Conservation (phyloP, 64 coral and sea anemone genomes). For the Actinia equina region DNA sequence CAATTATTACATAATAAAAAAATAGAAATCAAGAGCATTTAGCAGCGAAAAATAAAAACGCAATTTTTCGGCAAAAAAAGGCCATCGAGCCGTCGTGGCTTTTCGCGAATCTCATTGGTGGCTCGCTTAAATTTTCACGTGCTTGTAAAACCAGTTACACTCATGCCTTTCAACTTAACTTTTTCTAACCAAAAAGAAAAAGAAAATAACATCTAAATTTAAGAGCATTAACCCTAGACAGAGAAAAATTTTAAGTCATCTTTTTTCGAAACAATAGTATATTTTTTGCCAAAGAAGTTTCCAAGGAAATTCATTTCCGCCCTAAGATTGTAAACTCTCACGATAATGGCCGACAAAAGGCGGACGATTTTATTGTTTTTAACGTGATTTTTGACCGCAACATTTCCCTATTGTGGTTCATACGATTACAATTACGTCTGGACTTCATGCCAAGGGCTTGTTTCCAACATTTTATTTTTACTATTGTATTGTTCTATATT, state of each 20-base stretch:
- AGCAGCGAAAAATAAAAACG: no score
- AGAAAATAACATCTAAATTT: no score
- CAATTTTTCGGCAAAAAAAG: neutral
- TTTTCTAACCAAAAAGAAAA: no score
- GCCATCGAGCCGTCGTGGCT: neutral
- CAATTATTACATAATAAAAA: no score
- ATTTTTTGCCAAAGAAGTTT: no score
- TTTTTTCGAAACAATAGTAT: no score
- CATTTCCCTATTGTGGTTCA: neutral
- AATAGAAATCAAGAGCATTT: no score
- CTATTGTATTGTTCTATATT: constrained; percentile 1
- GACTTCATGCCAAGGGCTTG: neutral
- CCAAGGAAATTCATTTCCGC: neutral
- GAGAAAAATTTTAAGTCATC: no score
- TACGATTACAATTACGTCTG: neutral
- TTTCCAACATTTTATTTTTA: neutral
- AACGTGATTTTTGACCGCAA: neutral
- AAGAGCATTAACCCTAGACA: no score
- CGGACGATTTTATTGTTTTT: neutral
- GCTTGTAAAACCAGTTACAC: neutral
- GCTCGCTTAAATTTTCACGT: neutral
- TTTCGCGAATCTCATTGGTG: neutral
- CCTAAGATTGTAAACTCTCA: neutral
- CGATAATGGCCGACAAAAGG: neutral
- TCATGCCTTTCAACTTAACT: no score